These are phyloP conservation scores for Pipistrellus nathusii DNA, from an alignment of 2,797 vertebrate species.

Conservation along the genomic window DNA sequence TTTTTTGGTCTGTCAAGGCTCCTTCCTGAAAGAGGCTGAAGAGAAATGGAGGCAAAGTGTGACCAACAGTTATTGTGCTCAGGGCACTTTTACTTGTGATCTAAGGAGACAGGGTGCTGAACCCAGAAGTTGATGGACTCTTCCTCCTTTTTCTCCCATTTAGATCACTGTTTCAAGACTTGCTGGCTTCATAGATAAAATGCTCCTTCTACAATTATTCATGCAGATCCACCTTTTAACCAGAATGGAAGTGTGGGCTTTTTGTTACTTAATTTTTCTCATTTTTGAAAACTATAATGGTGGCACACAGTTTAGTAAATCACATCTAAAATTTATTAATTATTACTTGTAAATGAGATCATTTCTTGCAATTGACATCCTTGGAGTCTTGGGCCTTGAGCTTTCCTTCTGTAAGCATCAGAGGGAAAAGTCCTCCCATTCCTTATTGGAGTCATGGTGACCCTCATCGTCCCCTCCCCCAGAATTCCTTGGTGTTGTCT, in stretches of 20 bases:
- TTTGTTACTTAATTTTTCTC: conserved; percentile 46
- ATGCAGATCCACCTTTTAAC: neutral
- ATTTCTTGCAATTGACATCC: neutral
- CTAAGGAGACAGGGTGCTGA: neutral
- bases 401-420: neutral
- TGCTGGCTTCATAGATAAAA: neutral
- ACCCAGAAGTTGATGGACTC: neutral
- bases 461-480: neutral
- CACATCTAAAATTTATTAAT: neutral
- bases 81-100: neutral
- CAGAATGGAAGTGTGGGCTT: neutral
- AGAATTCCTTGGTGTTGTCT: neutral
- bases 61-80: neutral
- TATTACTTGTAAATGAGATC: neutral
- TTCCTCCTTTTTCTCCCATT: neutral
- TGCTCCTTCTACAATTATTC: neutral
- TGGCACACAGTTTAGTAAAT: neutral
- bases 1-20: neutral
- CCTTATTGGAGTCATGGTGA: neutral
- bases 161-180: neutral
- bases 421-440: neutral
- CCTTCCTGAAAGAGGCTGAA: neutral
- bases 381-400: neutral
- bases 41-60: neutral
- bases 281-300: neutral